phyloP scores from a whole-genome alignment of 1,140 invertebrate species.

The Nebria ingens region DNA sequence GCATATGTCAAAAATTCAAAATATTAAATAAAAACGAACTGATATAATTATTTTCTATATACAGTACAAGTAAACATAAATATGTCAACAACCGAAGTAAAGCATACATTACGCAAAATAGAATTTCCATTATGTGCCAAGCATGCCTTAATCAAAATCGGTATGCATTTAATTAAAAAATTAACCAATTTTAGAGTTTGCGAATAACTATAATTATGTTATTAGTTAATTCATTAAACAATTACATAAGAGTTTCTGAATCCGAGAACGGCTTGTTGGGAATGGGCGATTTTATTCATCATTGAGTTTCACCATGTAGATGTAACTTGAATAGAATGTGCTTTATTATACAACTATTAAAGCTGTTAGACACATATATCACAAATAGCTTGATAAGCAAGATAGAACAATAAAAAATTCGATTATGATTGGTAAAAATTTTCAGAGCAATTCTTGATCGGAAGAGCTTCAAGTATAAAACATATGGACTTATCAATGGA shows the following conservation, averaged over 20 bases:
- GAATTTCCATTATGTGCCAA: conserved; percentile 54
- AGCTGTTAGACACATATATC: too few species aligned
- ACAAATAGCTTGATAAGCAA: conserved; percentile 15
- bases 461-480: conserved; percentile 39
- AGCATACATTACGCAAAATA: conserved; percentile 38
- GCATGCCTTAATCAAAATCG: conserved; percentile 51
- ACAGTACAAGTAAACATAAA: not conserved
- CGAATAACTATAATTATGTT: conserved; percentile 17
- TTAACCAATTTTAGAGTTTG: conserved; percentile 13
- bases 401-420: conserved; percentile 13
- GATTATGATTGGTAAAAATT: conserved; percentile 15
- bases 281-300: too few species aligned
- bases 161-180: conserved; percentile 34
- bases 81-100: conserved; percentile 25
- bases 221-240: conserved; percentile 26
- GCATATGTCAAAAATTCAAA: too few species aligned
- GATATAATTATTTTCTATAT: too few species aligned
- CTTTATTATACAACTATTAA: too few species aligned
- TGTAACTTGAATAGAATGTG: too few species aligned
- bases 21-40: too few species aligned
- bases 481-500: conserved; percentile 56
- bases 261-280: too few species aligned
- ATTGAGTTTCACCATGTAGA: too few species aligned
- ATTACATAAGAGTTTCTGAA: conserved; percentile 32
- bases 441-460: conserved; percentile 37